Percentiles rank a stretch among this genome's conserved stretches.
These are phyloP conservation scores for Lasius fuliginosus DNA, from an alignment of 2,888 invertebrate genomes.

Conservation along the genomic window DNA sequence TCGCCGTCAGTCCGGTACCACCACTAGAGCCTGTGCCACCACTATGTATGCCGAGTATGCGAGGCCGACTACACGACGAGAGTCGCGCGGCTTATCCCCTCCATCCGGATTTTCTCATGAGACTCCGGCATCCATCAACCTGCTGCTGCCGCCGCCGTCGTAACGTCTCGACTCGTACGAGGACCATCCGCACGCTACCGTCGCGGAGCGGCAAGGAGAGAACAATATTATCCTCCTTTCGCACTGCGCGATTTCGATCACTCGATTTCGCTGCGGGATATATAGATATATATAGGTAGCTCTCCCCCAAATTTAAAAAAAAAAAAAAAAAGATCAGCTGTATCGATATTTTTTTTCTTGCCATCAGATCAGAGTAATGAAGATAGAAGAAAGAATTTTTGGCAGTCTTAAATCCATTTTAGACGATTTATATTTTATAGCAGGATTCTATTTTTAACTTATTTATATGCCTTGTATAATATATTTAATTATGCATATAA, in stretches of 20 bases:
- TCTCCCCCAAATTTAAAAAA: background rate
- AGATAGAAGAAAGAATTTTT: background rate
- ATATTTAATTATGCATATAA: background rate
- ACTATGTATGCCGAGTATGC: constrained; percentile 27
- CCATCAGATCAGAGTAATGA: constrained; percentile 1
- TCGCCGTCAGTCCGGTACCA: constrained; percentile 39
- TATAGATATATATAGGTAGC: background rate
- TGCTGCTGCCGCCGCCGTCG: constrained; percentile 78
- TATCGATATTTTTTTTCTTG: background rate
- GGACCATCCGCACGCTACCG: constrained; percentile 45
- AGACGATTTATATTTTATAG: background rate
- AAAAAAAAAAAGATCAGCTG: background rate
- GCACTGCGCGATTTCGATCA: background rate
- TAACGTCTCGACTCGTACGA: constrained; percentile 63
- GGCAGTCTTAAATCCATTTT: background rate
- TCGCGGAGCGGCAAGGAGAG: background rate
- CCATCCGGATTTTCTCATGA: constrained; percentile 83
- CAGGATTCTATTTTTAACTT: background rate
- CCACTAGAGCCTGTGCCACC: constrained; percentile 33
- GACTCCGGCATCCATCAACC: constrained; percentile 79
- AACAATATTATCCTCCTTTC: constrained; percentile 6
- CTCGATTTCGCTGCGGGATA: background rate
- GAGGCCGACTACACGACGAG: constrained; percentile 86
- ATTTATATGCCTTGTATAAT: background rate
- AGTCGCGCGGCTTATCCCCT: constrained; percentile 87